Evolutionary conservation across 2,113 vertebrate genomes (phyloP).

Genomic region (Eolophus roseicapilla): DNA sequence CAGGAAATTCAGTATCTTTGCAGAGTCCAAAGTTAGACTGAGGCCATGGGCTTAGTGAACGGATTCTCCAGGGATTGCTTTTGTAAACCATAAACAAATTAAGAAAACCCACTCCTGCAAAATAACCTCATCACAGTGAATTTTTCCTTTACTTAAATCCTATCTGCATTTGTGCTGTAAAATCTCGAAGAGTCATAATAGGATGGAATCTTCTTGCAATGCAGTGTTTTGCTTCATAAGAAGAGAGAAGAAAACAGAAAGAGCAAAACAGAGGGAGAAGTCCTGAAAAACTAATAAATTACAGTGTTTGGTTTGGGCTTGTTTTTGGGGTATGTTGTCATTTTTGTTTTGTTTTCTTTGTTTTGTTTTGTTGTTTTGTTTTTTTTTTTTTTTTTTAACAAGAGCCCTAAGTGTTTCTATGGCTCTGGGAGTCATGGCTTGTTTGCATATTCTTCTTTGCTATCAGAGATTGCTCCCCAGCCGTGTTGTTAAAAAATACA

Average conservation of each 20-base stretch:
- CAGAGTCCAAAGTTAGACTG: constrained; percentile 12
- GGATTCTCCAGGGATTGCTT: constrained; percentile 7
- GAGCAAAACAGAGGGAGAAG: background rate
- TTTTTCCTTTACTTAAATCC: constrained; percentile 1
- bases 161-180: constrained; percentile 10
- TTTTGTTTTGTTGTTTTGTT: too few species aligned
- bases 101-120: constrained; percentile 34
- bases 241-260: background rate
- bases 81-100: constrained; percentile 44
- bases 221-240: background rate
- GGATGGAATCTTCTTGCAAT: background rate
- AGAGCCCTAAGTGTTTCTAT: background rate
- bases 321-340: background rate
- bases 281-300: background rate
- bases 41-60: background rate
- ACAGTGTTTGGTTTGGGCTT: background rate
- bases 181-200: background rate
- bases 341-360: too few species aligned
- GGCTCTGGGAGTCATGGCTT: background rate
- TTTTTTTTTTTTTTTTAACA: background rate
- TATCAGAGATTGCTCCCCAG: background rate
- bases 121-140: constrained; percentile 17
- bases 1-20: constrained; percentile 43
- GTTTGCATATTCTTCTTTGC: background rate
- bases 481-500: background rate